Conservation (phyloP, 2,113 vertebrate species). For the Silurus glanis region DNA sequence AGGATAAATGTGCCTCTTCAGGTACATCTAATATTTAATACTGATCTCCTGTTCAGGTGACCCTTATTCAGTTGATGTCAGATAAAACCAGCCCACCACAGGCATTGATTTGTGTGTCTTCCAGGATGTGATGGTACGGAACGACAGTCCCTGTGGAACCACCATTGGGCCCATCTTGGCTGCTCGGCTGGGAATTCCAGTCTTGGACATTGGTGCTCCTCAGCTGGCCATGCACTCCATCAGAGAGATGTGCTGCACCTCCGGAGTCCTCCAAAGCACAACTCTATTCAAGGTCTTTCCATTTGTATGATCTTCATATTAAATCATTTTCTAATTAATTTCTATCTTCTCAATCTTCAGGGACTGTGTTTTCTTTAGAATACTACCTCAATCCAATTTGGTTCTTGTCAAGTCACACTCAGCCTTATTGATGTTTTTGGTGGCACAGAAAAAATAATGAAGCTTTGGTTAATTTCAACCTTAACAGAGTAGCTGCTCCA, state of each 20-base stretch:
- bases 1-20: constrained; percentile 84
- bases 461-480: neutral
- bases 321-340: neutral
- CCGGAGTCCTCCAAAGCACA: constrained; percentile 87
- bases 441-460: neutral
- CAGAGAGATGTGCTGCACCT: constrained; percentile 95
- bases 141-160: constrained; percentile 87
- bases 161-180: constrained; percentile 95
- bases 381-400: neutral
- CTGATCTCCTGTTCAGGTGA: neutral
- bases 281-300: constrained; percentile 86
- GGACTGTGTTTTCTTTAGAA: neutral
- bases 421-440: neutral
- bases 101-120: neutral
- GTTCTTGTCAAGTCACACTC: neutral
- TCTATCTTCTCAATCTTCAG: neutral
- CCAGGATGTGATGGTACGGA: constrained; percentile 95
- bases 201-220: constrained; percentile 87
- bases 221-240: constrained; percentile 99
- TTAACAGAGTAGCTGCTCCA: neutral
- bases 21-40: constrained; percentile 68
- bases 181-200: constrained; percentile 85
- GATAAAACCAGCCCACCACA: neutral
- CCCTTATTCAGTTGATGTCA: too few relatives aligned
- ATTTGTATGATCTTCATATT: neutral